phyloP scores from a whole-genome alignment of 2,113 vertebrate genomes.

The Ursus arctos region DNA sequence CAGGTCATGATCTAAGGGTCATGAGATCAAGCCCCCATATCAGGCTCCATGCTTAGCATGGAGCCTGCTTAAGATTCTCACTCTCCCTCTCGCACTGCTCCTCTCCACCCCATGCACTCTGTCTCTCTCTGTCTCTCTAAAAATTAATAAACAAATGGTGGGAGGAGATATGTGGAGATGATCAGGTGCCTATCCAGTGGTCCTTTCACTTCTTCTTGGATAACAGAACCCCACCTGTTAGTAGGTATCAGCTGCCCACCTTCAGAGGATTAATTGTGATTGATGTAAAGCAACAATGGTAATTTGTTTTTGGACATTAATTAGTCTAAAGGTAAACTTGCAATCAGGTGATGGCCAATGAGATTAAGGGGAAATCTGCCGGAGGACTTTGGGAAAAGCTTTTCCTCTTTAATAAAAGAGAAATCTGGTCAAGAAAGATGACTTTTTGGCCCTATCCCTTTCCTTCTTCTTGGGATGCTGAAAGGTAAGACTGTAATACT shows the following conservation, averaged over 20 bases:
- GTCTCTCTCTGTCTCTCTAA: background rate
- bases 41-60: too few species aligned
- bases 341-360: background rate
- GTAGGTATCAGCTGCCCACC: background rate
- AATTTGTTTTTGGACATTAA: background rate
- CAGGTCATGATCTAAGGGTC: background rate
- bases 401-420: constrained; percentile 14
- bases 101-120: background rate
- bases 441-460: background rate
- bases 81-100: background rate
- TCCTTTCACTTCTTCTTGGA: background rate
- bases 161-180: background rate
- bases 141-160: background rate
- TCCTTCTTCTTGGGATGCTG: background rate
- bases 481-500: background rate
- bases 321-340: background rate
- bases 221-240: background rate
- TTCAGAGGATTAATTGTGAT: background rate
- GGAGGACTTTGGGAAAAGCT: background rate
- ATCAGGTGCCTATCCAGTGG: background rate
- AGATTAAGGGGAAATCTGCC: background rate
- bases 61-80: too few species aligned
- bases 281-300: background rate
- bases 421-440: background rate
- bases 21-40: background rate